phyloP scores from a whole-genome alignment of 1,140 invertebrate genomes.

The Drosophila equinoxialis region DNA sequence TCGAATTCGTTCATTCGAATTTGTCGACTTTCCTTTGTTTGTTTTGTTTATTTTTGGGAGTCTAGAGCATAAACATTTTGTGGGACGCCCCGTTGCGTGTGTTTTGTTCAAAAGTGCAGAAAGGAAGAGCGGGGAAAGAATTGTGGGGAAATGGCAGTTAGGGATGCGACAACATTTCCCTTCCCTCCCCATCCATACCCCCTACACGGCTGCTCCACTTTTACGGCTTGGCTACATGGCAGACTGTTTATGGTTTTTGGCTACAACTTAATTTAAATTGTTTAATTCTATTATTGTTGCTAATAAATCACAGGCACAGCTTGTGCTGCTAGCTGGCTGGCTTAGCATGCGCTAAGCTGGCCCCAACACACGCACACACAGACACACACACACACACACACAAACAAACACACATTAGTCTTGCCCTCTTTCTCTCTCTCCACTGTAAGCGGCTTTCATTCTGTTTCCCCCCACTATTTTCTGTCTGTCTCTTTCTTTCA shows the following conservation, averaged over 20 bases:
- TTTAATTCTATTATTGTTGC: conserved; percentile 83
- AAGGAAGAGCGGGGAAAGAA: neutral
- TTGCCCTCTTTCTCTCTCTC: conserved; percentile 20
- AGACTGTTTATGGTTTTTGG: conserved; percentile 80
- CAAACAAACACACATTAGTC: conserved; percentile 30
- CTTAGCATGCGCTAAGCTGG: conserved; percentile 74
- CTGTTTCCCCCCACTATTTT: conserved; percentile 19
- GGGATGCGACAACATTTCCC: conserved; percentile 6
- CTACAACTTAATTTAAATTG: conserved; percentile 83
- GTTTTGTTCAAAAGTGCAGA: neutral
- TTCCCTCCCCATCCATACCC: neutral
- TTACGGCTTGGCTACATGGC: conserved; percentile 34
- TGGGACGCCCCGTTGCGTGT: conserved; percentile 42
- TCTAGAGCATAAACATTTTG: conserved; percentile 19
- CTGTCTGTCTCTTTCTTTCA: neutral
- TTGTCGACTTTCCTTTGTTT: too few species aligned
- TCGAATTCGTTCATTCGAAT: too few species aligned
- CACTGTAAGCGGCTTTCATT: conserved; percentile 66
- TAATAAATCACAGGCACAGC: conserved; percentile 82
- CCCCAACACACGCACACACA: conserved; percentile 42
- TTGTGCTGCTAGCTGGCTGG: conserved; percentile 70
- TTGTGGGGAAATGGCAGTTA: neutral
- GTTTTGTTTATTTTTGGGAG: too few species aligned
- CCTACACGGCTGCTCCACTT: neutral
- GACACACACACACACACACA: conserved; percentile 22